Base-by-base conservation (phyloP, 2,888 invertebrate species). In the Scaptomyza tumidula region DNA sequence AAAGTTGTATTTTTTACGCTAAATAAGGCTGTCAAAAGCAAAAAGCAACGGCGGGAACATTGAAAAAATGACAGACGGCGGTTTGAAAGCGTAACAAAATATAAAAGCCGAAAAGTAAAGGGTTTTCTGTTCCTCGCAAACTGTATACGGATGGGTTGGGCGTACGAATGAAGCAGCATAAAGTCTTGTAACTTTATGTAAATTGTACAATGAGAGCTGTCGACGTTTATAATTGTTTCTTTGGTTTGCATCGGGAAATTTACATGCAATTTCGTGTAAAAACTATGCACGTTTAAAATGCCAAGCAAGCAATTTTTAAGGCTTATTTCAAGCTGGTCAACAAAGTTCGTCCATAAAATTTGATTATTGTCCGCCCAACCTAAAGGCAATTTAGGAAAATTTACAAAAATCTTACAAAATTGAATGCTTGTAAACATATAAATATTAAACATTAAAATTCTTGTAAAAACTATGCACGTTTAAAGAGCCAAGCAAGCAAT, bases 381-480 rank as follows among this genome's bases (percentile, higher is more conserved):
- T 71, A 78, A 73, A 68, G 66, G 67, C n/a, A 72, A 76, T 77
- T 86, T 73, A 29, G 0, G n/a, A 24, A 24, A 11, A 45, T 33
- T 19, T 31, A 43, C n/a, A 16, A 19, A 31, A 19, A 27, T 55
- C 29, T 5, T n/a, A 29, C 46, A 85, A 87, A 41, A 82, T 82
- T 88, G 78, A 75, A 78, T 77, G 68, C 74, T 59, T 72, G 71
- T 58, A 43, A 62, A 54, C 56, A n/a, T n/a, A 78, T 45, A 68
- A 78, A 71, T 80, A 75, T 82, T 80, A 89, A 90, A 90, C 88
- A 90, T 75, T n/a, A n/a, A n/a, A n/a, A n/a, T n/a, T n/a, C n/a
- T n/a, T n/a, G n/a, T n/a, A n/a, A n/a, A 67, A 74, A 67, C 67
- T 59, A 50, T 49, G 37, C 24, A 16, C 19, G 29, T 33, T 61